These are phyloP conservation scores for Stenodera caucasica DNA, from an alignment of 2,888 invertebrate species.

Conservation along the genomic window DNA sequence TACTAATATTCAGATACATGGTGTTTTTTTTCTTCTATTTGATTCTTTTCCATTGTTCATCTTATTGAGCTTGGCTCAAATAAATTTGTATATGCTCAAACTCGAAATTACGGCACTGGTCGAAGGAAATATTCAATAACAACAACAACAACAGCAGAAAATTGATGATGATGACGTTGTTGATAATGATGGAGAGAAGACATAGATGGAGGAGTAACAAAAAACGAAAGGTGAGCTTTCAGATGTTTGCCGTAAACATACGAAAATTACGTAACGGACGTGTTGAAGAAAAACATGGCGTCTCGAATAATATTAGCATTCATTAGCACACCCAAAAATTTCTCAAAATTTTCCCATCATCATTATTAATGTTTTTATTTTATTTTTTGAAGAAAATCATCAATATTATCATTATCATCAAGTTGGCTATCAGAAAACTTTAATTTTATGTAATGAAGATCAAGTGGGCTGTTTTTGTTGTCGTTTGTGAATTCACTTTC, in stretches of 20 bases:
- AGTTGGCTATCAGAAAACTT: neutral
- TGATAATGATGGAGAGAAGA: neutral
- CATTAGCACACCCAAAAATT: constrained; percentile 13
- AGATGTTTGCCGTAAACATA: constrained; percentile 1
- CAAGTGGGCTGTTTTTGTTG: neutral
- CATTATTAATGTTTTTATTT: neutral
- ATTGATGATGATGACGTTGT: too few species aligned
- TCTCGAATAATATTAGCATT: constrained; percentile 11
- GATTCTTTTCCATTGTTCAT: too few species aligned
- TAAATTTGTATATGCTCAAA: too few species aligned
- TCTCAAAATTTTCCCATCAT: too few species aligned
- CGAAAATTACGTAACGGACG: constrained; percentile 10
- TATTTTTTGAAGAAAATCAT: neutral
- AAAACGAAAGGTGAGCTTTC: neutral
- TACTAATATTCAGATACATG: too few species aligned
- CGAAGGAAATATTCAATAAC: neutral
- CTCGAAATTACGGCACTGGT: too few species aligned
- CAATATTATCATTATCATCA: neutral
- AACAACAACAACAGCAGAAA: neutral
- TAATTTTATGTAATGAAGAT: neutral
- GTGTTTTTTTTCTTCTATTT: too few species aligned
- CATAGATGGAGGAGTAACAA: neutral
- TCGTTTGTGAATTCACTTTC: neutral
- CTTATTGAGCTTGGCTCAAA: too few species aligned
- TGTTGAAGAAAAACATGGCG: constrained; percentile 12